Conservation (phyloP, 2,888 invertebrate genomes). For the Galerucella pusilla region DNA sequence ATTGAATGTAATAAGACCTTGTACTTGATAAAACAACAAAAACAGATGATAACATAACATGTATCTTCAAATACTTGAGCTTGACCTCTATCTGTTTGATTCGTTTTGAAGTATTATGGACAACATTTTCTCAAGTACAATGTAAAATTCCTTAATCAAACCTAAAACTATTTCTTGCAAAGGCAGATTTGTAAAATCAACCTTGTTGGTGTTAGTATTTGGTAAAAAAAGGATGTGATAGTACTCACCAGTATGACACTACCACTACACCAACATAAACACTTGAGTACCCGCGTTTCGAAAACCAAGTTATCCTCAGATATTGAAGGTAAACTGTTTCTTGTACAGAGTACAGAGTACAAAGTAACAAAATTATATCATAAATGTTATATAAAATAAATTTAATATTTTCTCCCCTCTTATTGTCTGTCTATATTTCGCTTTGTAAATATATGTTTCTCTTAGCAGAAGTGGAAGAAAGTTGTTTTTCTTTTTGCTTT, state of each 20-base stretch:
- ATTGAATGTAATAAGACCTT: not conserved
- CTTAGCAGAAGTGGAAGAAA: slow-evolving; percentile 44
- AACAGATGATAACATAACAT: not conserved
- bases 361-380: not conserved
- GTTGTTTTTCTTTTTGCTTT: slow-evolving; percentile 46
- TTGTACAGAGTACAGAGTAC: not conserved
- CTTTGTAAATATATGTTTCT: slow-evolving; percentile 55
- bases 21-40: slow-evolving; percentile 7
- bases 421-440: slow-evolving; percentile 5
- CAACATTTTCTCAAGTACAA: too few species aligned
- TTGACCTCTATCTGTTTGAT: too few species aligned
- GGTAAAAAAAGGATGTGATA: not conserved
- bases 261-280: too few species aligned
- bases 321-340: not conserved
- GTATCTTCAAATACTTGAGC: not conserved
- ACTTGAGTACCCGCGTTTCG: too few species aligned
- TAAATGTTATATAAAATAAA: not conserved
- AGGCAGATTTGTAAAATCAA: not conserved
- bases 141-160: too few species aligned
- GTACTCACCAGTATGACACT: not conserved
- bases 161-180: not conserved
- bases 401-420: not conserved
- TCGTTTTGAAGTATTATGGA: too few species aligned
- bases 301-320: too few species aligned
- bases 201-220: not conserved